Evolutionary conservation across 2,113 vertebrate genomes (phyloP), one percentile per base, ranked within the genome.

Genomic region (Percina caprodes): DNA sequence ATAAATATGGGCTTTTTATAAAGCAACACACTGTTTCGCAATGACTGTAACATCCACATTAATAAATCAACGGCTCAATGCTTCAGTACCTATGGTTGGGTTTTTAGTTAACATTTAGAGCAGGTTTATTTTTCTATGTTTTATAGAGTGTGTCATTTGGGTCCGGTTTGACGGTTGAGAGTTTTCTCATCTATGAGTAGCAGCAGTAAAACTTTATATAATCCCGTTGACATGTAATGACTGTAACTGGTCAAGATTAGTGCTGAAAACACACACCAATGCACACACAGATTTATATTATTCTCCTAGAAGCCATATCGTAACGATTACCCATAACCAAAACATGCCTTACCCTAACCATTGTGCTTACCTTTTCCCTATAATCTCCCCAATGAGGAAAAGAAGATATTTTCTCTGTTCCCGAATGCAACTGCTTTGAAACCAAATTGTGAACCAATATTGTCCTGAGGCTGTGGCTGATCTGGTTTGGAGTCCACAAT

Each of bases 1-100:
- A 77, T 92, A 91, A 92, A 86, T 91, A 84, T 23, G 69, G 61
- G 63, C 67, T 85, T 68, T 39, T 65, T 74, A 79, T 86, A 90
- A 92, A 86, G 77, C 84, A 81, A 52, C 76, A 77, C 79, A 56
- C 58, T 26, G 30, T 70, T 83, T 86, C 85, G 69, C 83, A 71
- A 45, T 71, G 82, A 85, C 77, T 88, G 84, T 77, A 90, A 88
- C 72, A 55, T 90, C 84, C 56, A 49, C 60, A 72, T 82, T 81
- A 91, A 92, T 90, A 90, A 88, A 89, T 89, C 68, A 68, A 79
- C 19, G 10, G 39, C 70, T 54, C 42, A 65, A 26, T 56, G 63
- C 74, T 89, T 74, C 74, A 76, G 77, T 69, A 76, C 51, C 59
- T 70, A 70, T n/a, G 33, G 23, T 69, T 55, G 0, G 30, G 54